phyloP scores from a whole-genome alignment of 2,113 vertebrate species.

The Thymallus thymallus region DNA sequence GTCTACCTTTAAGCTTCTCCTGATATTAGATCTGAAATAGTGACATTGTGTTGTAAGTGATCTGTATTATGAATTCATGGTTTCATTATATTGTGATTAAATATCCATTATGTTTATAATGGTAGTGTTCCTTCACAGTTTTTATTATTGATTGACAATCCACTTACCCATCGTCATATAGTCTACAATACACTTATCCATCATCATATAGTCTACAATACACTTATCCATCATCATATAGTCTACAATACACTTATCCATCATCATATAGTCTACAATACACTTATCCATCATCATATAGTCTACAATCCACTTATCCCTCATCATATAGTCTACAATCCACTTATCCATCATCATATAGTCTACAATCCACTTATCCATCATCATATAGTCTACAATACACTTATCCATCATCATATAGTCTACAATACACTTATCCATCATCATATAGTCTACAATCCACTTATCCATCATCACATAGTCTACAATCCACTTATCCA shows the following conservation, averaged over 20 bases:
- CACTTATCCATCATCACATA: slow-evolving; percentile 12
- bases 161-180: slow-evolving; percentile 10
- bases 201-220: not conserved
- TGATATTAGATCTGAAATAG: not conserved
- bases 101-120: not conserved
- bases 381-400: not conserved
- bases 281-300: slow-evolving; percentile 12
- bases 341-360: slow-evolving; percentile 12
- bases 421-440: slow-evolving; percentile 11
- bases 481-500: slow-evolving; percentile 12
- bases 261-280: not conserved
- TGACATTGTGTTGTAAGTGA: not conserved
- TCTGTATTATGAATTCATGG: not conserved
- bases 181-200: slow-evolving; percentile 13
- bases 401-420: slow-evolving; percentile 12
- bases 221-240: slow-evolving; percentile 12
- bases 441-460: not conserved
- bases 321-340: not conserved
- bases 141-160: slow-evolving; percentile 5
- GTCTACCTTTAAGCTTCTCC: not conserved
- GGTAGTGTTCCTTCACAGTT: not conserved
- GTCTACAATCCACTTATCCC: slow-evolving; percentile 10
- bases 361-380: slow-evolving; percentile 12
- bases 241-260: slow-evolving; percentile 11
- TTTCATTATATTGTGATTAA: not conserved